A percentile compares a stretch with the other conserved stretches of the same genome.
These are phyloP conservation scores for Drosophila kambysellisi DNA, from an alignment of 2,888 invertebrate genomes.

Conservation along the genomic window DNA sequence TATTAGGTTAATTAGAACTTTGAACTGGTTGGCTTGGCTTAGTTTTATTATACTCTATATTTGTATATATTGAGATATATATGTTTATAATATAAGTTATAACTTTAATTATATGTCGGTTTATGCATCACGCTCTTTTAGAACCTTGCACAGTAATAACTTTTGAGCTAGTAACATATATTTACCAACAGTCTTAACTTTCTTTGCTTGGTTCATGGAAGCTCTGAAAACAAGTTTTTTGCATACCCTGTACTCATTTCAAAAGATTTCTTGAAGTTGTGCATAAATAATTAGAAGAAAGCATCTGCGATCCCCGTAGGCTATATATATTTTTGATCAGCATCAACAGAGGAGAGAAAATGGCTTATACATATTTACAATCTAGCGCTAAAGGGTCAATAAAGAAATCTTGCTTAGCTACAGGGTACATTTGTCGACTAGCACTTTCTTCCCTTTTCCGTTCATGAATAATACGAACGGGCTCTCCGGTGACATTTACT, in stretches of 20 bases:
- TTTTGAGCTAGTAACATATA: not conserved
- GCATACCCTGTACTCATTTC: not conserved
- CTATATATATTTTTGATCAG: not conserved
- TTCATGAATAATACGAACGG: constrained; percentile 30
- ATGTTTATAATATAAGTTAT: not conserved
- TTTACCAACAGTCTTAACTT: not conserved
- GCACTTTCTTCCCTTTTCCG: not conserved
- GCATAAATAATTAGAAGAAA: not conserved
- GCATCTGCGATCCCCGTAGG: not conserved
- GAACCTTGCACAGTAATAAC: not conserved
- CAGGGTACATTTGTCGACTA: not conserved
- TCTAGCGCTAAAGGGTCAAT: not conserved
- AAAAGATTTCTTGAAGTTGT: not conserved
- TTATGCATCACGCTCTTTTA: not conserved
- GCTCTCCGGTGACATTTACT: constrained; percentile 57
- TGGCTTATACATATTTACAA: not conserved
- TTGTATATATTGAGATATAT: not conserved
- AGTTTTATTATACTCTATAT: not conserved
- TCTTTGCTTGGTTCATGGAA: constrained; percentile 9
- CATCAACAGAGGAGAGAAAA: not conserved
- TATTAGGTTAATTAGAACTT: constrained; percentile 3
- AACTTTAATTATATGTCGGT: not conserved
- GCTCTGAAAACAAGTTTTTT: constrained; percentile 22
- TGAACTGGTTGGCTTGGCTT: not conserved
- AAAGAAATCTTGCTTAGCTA: not conserved